Conservation (phyloP, 1,140 invertebrate genomes). For the Zaprionus davidi region DNA sequence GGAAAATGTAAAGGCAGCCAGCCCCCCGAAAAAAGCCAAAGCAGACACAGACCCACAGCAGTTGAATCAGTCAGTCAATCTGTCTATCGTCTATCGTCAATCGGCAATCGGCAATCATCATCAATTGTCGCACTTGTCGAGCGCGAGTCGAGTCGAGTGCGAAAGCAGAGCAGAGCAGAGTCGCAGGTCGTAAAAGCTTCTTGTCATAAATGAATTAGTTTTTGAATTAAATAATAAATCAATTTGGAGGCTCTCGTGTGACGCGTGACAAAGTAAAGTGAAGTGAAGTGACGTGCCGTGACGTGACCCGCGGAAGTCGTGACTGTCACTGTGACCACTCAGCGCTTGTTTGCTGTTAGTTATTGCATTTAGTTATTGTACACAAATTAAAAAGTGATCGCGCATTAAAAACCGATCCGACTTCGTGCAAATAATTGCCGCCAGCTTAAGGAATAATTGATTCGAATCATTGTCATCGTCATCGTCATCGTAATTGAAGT, state of each 20-base stretch:
- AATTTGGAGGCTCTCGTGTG: conserved; percentile 21
- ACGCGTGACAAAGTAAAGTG: conserved; percentile 12
- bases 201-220: conserved; percentile 33
- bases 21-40: background rate
- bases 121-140: conserved; percentile 5
- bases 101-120: background rate
- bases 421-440: conserved; percentile 64
- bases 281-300: background rate
- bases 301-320: background rate
- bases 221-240: conserved; percentile 44
- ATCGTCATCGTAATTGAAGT: conserved; percentile 29
- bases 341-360: conserved; percentile 20
- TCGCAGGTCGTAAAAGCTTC: background rate
- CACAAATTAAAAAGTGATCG: conserved; percentile 79
- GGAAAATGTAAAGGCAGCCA: conserved; percentile 33
- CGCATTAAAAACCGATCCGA: conserved; percentile 73
- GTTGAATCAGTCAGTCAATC: background rate
- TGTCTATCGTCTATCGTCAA: background rate
- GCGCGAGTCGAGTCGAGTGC: conserved; percentile 19
- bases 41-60: background rate
- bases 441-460: conserved; percentile 63
- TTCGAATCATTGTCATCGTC: conserved; percentile 22
- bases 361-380: conserved; percentile 43
- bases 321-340: conserved; percentile 24
- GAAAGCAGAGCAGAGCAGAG: conserved; percentile 2